These are phyloP conservation scores for Notothenia rossii DNA, from an alignment of 2,113 vertebrate species.

Conservation along the genomic window DNA sequence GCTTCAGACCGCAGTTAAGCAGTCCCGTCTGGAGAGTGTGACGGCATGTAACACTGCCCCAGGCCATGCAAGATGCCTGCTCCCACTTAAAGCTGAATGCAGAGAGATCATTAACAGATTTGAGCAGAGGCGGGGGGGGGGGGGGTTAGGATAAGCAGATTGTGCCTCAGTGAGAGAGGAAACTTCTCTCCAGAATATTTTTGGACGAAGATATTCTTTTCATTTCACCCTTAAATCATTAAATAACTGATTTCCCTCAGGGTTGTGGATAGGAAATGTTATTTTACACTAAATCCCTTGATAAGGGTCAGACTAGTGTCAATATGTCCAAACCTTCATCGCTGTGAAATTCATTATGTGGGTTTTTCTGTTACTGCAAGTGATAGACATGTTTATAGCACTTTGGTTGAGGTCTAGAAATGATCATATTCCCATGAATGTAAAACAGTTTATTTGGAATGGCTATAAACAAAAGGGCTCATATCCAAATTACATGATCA, in stretches of 20 bases:
- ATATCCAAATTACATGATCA: background rate
- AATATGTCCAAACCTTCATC: constrained; percentile 29
- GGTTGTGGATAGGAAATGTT: constrained; percentile 57
- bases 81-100: constrained; percentile 78
- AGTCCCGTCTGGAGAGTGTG: constrained; percentile 84
- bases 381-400: constrained; percentile 10
- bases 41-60: constrained; percentile 77
- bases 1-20: constrained; percentile 84
- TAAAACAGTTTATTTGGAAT: background rate
- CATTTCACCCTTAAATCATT: constrained; percentile 54
- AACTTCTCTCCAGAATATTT: constrained; percentile 34
- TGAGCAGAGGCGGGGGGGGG: constrained; percentile 30
- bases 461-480: background rate
- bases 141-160: constrained; percentile 31
- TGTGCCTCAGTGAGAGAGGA: constrained; percentile 33
- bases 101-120: constrained; percentile 83
- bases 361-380: constrained; percentile 30
- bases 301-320: constrained; percentile 38
- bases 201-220: constrained; percentile 51
- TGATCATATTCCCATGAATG: background rate
- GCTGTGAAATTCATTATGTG: constrained; percentile 28
- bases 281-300: constrained; percentile 48
- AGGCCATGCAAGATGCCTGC: constrained; percentile 76
- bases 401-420: background rate
- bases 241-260: constrained; percentile 53